Evolutionary conservation across 2,113 vertebrate species (phyloP), one percentile per base, ranked within the genome.

Genomic region (Naja naja): DNA sequence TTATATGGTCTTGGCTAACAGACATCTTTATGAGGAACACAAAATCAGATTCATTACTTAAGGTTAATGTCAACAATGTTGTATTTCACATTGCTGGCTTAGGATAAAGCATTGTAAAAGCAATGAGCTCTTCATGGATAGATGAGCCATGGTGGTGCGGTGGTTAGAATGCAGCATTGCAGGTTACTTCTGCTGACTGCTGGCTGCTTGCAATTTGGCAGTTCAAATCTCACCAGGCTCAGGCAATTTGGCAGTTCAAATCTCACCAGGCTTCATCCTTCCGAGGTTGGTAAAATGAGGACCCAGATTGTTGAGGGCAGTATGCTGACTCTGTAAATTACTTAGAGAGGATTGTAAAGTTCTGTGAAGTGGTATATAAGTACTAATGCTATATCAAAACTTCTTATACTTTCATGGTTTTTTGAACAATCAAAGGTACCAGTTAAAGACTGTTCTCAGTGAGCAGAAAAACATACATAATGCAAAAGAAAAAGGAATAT

Each of bases 11-110:
- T 22, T 91, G 85, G 20, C n/a, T 85, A 85, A 94, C 14, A 94
- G 85, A 11, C 23, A 90, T 6, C 4, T 88, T 18, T 30, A 86
- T 95, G 49, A 88, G 4, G 93, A 64, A 20, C 92, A 1, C 52
- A 3, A 90, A 93, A 95, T 14, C 47, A 8, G 81, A 88, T 14
- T 74, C 34, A 93, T 9, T 92, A 69, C 92, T 94, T 94, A 0
- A 54, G 30, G 4, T 52, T 90, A 52, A 3, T 55, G 11, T n/a
- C 0, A 14, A 30, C 47, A 55, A 58, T 55, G 3, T 91, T 25
- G 69, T 60, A 89, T 85, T 88, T 5, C 7, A 23, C 20, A 10
- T 86, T 43, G 87, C 87, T 89, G 58, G 60, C 30, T 69, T 69
- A 30, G 4, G 4, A 14, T 90, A 89, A 90, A 49, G 81, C 52